Base-by-base conservation (phyloP, 92 coral and sea anemone species). In the Paramuricea clavata region DNA sequence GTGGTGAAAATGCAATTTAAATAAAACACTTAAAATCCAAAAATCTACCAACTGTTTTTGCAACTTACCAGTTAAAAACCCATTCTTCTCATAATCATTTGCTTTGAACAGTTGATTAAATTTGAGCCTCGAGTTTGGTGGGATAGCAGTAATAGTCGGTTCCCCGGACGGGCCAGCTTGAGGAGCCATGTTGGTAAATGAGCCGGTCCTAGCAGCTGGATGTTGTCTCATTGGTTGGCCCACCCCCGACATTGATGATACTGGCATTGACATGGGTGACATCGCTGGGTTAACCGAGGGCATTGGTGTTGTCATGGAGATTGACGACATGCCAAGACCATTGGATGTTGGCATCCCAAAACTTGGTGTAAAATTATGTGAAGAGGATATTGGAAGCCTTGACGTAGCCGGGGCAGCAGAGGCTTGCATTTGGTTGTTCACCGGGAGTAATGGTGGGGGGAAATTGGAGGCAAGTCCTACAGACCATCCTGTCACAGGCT, bases 31-130 rank as follows among this genome's bases (percentile, higher is more conserved):
- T 33, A 31, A 6, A 3, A 27, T 12, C 30, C 13, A 62, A 27
- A 27, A 65, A 65, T 23, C n/a, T n/a, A n/a, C n/a, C n/a, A n/a
- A 69, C 25, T 31, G 10, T 11, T 28, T 15, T 28, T 13, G 39
- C 41, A 9, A 41, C 86, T 64, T 70, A 95, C 98, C 98, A 87
- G 95, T 83, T 68, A 95, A 87, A 82, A 86, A 90, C 33, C 98
- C 98, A 70, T 91, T 87, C 69, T 94, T 93, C 62, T 91, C 87
- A 83, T 85, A 93, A 81, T 96, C 98, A 68, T 89, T 81, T 17
- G 95, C 93, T 75, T 96, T 96, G 64, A 96, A 96, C 95, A 94
- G 90, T 87, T 96, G 98, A 69, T 94, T 96, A 85, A 87, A 96
- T 82, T 94, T 96, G 5, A 96, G 90, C 71, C 95, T 91, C 22